phyloP scores from a whole-genome alignment of 2,113 vertebrate species.

The Lichenostomus cassidix region DNA sequence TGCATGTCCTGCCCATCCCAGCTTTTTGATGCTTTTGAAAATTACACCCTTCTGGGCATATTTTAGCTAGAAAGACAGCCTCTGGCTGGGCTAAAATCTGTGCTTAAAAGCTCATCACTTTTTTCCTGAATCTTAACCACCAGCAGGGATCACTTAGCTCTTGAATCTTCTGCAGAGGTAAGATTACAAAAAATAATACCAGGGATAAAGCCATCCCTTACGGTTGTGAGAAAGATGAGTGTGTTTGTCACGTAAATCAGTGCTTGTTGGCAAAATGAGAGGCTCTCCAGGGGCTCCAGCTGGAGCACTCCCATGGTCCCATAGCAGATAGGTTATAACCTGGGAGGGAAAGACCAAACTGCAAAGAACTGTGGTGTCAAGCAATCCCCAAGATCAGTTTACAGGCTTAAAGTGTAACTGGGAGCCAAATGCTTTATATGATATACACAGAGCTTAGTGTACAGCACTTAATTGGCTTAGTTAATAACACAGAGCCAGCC shows the following conservation, averaged over 20 bases:
- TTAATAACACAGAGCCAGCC: not conserved
- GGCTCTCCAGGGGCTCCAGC: not conserved
- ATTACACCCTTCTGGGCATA: slow-evolving; percentile 40
- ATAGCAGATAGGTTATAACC: slow-evolving; percentile 13
- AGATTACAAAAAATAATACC: not conserved
- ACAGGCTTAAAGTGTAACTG: not conserved
- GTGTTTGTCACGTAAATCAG: slow-evolving; percentile 15
- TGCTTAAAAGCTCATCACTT: not conserved
- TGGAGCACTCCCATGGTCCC: not conserved
- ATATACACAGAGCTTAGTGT: not conserved
- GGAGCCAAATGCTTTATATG: not conserved
- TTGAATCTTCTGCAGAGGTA: not conserved
- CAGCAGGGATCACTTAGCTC: not conserved
- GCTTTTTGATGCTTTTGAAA: not conserved
- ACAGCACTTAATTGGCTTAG: slow-evolving; percentile 1
- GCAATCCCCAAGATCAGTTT: not conserved
- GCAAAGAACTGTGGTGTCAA: not conserved
- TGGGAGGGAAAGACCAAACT: not conserved
- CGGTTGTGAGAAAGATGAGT: slow-evolving; percentile 20
- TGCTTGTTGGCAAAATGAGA: slow-evolving; percentile 4
- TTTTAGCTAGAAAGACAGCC: not conserved
- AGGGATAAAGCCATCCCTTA: not conserved
- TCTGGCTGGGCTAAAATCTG: not conserved
- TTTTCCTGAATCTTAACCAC: not conserved
- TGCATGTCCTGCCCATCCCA: slow-evolving; percentile 20